Percentiles rank a stretch among this genome's conserved stretches.
Conservation (phyloP, 2,113 vertebrate species). For the Ctenomys sociabilis region DNA sequence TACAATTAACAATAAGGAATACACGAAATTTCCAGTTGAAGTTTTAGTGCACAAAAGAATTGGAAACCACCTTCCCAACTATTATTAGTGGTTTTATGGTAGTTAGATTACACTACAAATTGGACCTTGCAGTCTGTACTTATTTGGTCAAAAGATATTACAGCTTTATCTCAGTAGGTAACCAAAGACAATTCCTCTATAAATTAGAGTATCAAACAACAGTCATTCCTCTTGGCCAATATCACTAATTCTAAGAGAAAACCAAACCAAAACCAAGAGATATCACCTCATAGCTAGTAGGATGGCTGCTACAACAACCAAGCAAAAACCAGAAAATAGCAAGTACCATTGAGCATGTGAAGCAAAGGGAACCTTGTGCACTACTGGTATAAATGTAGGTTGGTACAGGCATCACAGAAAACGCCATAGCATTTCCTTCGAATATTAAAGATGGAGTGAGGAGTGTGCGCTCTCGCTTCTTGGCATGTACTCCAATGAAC, state of each 20-base stretch:
- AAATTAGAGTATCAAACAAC: not conserved
- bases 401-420: not conserved
- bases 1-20: not conserved
- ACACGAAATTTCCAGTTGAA: not conserved
- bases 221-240: not conserved
- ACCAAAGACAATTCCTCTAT: not conserved
- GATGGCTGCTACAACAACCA: not conserved
- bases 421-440: not conserved
- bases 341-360: not conserved
- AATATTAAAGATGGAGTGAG: not conserved
- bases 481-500: not conserved
- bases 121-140: not conserved
- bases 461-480: not conserved
- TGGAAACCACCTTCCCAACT: not conserved
- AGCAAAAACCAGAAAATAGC: not conserved
- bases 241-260: not conserved
- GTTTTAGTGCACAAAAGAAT: not conserved
- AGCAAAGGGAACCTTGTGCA: not conserved
- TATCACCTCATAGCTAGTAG: not conserved
- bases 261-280: not conserved
- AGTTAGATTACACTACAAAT: not conserved
- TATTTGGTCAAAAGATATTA: not conserved
- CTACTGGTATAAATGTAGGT: not conserved
- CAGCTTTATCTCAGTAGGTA: not conserved
- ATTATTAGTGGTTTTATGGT: not conserved